Base-by-base conservation (phyloP, 1,140 invertebrate genomes). In the Amphibalanus amphitrite region DNA sequence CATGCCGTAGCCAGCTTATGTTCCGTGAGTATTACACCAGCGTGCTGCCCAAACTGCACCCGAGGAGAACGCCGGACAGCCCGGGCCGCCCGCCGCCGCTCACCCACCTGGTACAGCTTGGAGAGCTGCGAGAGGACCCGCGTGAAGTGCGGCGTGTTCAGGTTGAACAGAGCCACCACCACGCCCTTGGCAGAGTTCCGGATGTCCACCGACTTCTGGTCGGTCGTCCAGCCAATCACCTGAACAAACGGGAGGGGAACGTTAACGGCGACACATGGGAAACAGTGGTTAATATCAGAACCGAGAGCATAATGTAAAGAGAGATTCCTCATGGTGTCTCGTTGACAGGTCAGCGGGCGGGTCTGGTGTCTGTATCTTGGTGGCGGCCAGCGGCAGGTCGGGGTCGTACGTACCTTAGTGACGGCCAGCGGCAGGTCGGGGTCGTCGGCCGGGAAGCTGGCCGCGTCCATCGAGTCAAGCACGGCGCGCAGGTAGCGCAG, bases 121-220 rank as follows among this genome's bases (percentile, higher is more conserved):
- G 92, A 89, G 72, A 97, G 82, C 72, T 88, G 87, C 64, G 88
- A 86, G 74, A 97, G 82, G 72, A 95, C 83, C 78, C 89, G 85
- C 20, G 92, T 94, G 73, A 92, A 87, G 79, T 92, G 89, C 1
- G 92, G 86, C 65, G 90, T 88, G 81, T 95, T 76, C 29, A 74
- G 73, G 83, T 94, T 92, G 80, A 95, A 97, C 29, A 97, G 82
- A 8, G 89, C 88, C 68, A 93, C 86, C 67, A 97, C 81, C 65
- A 92, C 90, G 69, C 86, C 85, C 72, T 91, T 86, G 3, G 93
- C 88, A 69, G 86, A 86, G 72, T 86, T 85, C 75, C 92, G 83
- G 64, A 95, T 86, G 76, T 96, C 93, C 33, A 85, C 78, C 76
- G 79, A 82, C 76, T 84, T 84, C 83, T 74, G 82, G 73, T 85